A percentile compares a stretch with the other conserved stretches of the same genome.
phyloP scores from a whole-genome alignment of 2,888 invertebrate species.

The Pimpla rufipes region DNA sequence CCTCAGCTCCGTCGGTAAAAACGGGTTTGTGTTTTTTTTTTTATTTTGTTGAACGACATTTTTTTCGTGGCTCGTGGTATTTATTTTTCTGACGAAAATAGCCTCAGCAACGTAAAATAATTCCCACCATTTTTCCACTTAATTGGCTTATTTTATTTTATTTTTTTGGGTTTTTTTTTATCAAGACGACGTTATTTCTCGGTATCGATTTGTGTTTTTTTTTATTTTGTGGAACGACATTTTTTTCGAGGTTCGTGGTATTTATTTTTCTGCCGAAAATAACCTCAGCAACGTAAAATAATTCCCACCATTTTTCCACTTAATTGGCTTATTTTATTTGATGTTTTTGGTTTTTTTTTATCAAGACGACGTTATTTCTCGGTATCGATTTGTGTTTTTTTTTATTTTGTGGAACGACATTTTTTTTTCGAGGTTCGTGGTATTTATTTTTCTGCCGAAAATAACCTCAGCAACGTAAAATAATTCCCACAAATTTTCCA shows the following conservation, averaged over 20 bases:
- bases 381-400: too few relatives aligned
- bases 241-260: not conserved
- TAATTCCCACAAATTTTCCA: not conserved
- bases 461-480: not conserved
- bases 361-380: too few relatives aligned
- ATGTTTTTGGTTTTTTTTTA: too few relatives aligned
- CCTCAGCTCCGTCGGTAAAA: not conserved
- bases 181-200: too few relatives aligned
- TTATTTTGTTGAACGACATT: not conserved
- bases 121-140: not conserved
- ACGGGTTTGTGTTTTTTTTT: slow-evolving; percentile 17
- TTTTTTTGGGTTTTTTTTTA: too few relatives aligned
- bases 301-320: not conserved
- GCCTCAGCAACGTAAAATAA: not conserved
- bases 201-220: too few relatives aligned
- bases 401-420: not conserved
- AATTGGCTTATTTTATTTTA: not conserved
- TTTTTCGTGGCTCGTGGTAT: not conserved
- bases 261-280: not conserved
- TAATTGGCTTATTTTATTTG: not conserved
- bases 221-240: not conserved
- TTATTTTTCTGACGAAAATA: not conserved
- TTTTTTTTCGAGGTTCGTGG: not conserved
- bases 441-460: not conserved
- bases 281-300: not conserved